Evolutionary conservation across 2,888 invertebrate species (phyloP).

Genomic region (Choristoneura rosaceana): DNA sequence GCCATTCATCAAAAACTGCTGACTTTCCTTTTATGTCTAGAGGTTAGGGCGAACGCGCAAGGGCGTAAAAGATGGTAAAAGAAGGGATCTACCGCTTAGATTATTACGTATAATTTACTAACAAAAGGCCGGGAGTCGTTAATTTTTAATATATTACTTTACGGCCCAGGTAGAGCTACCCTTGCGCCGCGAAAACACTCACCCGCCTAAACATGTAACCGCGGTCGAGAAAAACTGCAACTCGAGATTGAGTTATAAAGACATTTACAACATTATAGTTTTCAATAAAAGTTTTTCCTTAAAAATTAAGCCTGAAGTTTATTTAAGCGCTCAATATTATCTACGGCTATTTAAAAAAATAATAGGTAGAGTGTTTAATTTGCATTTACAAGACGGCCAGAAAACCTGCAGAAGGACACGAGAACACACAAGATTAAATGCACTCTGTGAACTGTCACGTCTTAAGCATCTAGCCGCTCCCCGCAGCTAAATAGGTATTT

Average conservation of each 20-base stretch:
- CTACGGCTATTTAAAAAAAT: background rate
- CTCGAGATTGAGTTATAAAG: conserved; percentile 8
- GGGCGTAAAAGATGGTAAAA: conserved; percentile 57
- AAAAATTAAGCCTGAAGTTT: background rate
- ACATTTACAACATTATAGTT: conserved; percentile 20
- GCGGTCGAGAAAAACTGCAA: conserved; percentile 27
- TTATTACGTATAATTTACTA: conserved; percentile 64
- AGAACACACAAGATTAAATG: background rate
- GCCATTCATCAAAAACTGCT: conserved; percentile 72
- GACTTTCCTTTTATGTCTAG: conserved; percentile 65
- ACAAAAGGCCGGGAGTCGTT: conserved; percentile 63
- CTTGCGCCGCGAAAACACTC: conserved; percentile 14
- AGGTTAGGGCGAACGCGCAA: conserved; percentile 57
- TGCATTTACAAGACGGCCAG: too few relatives aligned
- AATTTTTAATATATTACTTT: conserved; percentile 65
- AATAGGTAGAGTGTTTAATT: too few relatives aligned
- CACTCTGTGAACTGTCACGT: background rate
- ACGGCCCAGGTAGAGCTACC: conserved; percentile 43
- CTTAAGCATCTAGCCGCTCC: too few relatives aligned
- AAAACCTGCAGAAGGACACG: too few relatives aligned
- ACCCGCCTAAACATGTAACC: conserved; percentile 21
- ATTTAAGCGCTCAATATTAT: background rate
- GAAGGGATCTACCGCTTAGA: conserved; percentile 53
- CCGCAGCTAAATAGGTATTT: background rate
- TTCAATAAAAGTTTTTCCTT: conserved; percentile 23